phyloP scores from a whole-genome alignment of 2,888 invertebrate species.

The Balanococcus diminutus region DNA sequence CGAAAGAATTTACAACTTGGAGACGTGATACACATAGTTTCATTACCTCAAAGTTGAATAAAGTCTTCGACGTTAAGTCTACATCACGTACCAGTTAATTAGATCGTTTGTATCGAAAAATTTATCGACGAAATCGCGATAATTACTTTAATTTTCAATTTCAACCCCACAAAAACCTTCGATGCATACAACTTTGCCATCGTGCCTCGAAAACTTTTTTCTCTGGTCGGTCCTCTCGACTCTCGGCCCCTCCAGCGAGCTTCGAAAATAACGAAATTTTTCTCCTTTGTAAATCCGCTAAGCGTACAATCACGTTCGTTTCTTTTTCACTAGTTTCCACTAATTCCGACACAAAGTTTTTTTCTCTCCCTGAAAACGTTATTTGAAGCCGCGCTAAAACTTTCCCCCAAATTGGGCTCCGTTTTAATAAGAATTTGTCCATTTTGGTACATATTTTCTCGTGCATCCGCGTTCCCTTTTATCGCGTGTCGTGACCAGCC shows the following conservation, averaged over 20 bases:
- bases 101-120: constrained; percentile 28
- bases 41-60: constrained; percentile 16
- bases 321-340: constrained; percentile 7
- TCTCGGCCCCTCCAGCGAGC: neutral
- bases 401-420: neutral
- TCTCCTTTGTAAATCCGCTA: neutral
- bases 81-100: constrained; percentile 21
- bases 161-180: neutral
- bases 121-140: constrained; percentile 19
- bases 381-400: neutral
- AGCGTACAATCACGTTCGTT: constrained; percentile 25
- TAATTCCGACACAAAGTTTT: constrained; percentile 9
- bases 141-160: constrained; percentile 40
- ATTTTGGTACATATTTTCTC: neutral
- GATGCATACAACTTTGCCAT: neutral
- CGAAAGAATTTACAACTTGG: neutral
- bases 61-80: neutral
- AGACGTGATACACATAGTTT: neutral
- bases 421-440: constrained; percentile 29
- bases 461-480: too few relatives aligned
- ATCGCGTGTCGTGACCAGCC: too few relatives aligned
- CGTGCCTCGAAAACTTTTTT: constrained; percentile 3
- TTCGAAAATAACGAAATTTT: constrained; percentile 2
- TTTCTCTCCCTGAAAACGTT: constrained; percentile 16
- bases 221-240: neutral